These are phyloP conservation scores for Gonioctena quinquepunctata DNA, from an alignment of 1,140 invertebrate genomes.

Conservation along the genomic window DNA sequence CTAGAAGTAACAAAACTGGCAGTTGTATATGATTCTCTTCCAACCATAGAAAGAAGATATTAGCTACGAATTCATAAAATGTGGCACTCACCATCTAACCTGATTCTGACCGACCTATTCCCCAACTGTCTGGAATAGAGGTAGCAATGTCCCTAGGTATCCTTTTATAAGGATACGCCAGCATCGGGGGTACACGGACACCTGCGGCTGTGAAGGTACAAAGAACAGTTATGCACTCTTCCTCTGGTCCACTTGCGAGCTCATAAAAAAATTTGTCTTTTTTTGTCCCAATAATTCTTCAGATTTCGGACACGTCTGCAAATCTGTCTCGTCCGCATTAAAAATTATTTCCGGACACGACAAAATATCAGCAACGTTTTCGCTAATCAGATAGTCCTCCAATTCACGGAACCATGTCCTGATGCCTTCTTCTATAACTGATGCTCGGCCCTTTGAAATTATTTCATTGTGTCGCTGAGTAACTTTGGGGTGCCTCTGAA, in stretches of 20 bases:
- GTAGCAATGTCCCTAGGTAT: conserved; percentile 8
- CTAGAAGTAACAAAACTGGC: conserved; percentile 54
- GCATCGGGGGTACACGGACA: conserved; percentile 14
- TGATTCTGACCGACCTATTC: conserved; percentile 47
- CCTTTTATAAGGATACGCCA: conserved; percentile 19
- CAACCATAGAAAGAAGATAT: conserved; percentile 49
- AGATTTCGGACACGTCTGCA: conserved; percentile 45
- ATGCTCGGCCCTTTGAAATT: not conserved
- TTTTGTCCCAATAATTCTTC: conserved; percentile 35
- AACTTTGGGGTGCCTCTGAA: not conserved
- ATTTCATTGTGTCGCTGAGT: not conserved
- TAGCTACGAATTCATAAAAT: conserved; percentile 56
- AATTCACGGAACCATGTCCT: not conserved
- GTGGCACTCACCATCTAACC: conserved; percentile 54
- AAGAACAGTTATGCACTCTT: conserved; percentile 30
- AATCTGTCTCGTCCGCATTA: conserved; percentile 52
- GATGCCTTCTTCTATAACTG: not conserved
- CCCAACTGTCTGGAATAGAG: conserved; percentile 26
- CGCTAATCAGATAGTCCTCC: not conserved
- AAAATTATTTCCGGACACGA: conserved; percentile 42
- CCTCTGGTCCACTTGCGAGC: conserved; percentile 31
- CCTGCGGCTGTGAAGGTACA: conserved; percentile 8
- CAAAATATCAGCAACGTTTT: not conserved
- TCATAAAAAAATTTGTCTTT: conserved; percentile 37
- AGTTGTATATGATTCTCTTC: conserved; percentile 34